phyloP scores from a whole-genome alignment of 2,888 invertebrate genomes.

The Thysanoteuthis rhombus region DNA sequence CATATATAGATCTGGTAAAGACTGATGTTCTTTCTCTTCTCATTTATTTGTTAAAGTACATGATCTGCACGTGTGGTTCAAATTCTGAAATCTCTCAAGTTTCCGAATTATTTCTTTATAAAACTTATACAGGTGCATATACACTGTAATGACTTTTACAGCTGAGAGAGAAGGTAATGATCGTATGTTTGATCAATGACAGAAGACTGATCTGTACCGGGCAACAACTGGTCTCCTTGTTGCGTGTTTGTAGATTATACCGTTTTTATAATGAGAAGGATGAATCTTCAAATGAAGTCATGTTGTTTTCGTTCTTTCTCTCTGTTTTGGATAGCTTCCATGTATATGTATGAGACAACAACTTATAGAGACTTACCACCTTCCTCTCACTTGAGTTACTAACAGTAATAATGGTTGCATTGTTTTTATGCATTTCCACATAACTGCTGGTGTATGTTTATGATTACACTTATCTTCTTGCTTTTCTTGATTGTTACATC shows the following conservation, averaged over 20 bases:
- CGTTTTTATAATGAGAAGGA: neutral
- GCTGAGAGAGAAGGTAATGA: no score
- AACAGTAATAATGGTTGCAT: neutral
- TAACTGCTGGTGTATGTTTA: neutral
- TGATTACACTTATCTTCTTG: neutral
- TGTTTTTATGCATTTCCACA: no score
- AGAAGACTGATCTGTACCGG: neutral
- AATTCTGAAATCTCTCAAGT: no score
- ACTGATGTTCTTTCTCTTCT: no score
- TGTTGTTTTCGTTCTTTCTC: neutral
- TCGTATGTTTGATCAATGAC: no score
- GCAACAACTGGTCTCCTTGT: neutral
- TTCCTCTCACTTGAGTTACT: neutral
- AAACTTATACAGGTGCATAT: no score
- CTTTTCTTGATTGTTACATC: neutral
- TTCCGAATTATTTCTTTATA: no score
- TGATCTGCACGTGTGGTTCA: no score
- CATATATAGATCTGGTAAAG: no score
- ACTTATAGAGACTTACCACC: neutral
- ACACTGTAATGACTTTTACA: no score
- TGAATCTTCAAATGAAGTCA: neutral
- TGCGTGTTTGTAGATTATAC: neutral
- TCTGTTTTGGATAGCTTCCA: neutral
- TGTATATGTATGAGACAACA: neutral
- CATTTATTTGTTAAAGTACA: no score